A percentile compares a stretch with the other conserved stretches of the same genome.
Conservation (phyloP, 2,113 vertebrate species). For the Laterallus jamaicensis region DNA sequence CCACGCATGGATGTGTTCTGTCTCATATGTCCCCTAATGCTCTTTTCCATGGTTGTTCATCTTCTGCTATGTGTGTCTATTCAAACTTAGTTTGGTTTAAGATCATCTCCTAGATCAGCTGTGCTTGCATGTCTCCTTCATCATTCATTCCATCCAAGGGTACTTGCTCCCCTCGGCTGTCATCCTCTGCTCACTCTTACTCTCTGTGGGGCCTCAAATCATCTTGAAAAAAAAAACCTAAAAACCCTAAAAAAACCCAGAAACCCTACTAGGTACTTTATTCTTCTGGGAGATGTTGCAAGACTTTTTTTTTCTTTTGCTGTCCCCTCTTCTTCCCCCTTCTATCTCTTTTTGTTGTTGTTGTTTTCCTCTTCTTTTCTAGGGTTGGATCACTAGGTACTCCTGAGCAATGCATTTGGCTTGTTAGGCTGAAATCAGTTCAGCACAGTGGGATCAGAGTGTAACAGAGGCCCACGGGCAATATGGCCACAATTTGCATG, state of each 20-base stretch:
- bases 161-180: background rate
- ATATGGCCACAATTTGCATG: constrained; percentile 18
- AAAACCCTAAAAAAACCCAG: background rate
- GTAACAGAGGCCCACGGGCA: background rate
- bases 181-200: background rate
- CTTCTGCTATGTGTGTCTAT: background rate
- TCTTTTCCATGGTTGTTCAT: background rate
- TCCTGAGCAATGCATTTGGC: background rate
- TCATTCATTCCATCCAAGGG: background rate
- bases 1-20: background rate
- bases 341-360: too few species aligned
- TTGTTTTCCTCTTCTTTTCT: too few species aligned
- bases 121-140: background rate
- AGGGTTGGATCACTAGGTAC: background rate
- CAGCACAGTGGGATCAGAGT: background rate
- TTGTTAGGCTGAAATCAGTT: background rate
- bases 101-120: background rate
- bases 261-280: background rate
- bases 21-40: background rate
- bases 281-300: background rate
- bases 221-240: background rate
- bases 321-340: background rate
- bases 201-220: background rate
- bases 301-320: background rate
- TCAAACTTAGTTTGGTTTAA: background rate